A percentile compares a stretch with the other conserved stretches of the same genome.
Evolutionary conservation across 2,888 invertebrate species (phyloP).

Genomic region (Cenopis cana): DNA sequence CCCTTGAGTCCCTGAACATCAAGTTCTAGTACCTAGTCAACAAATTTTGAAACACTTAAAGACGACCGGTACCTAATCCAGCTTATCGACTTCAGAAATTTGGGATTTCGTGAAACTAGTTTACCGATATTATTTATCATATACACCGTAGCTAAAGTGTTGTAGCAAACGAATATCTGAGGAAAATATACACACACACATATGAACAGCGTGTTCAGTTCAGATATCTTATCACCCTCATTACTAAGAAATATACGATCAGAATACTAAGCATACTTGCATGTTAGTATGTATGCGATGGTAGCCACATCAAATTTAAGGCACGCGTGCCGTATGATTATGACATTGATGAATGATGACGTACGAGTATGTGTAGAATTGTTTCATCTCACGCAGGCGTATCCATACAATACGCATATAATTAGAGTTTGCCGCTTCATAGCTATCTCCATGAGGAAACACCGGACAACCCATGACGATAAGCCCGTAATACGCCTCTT

Average conservation of each 20-base stretch:
- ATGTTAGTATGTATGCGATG: not conserved
- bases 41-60: slow-evolving; percentile 12
- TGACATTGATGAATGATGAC: no score
- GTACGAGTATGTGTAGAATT: no score
- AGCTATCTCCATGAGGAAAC: no score
- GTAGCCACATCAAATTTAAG: not conserved
- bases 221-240: no score
- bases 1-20: not conserved
- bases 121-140: not conserved
- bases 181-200: not conserved
- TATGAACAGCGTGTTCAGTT: no score
- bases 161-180: not conserved
- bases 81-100: slow-evolving; percentile 9
- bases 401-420: not conserved
- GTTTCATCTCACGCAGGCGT: no score
- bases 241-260: no score
- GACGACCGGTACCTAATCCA: not conserved
- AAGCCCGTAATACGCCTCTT: not conserved
- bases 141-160: not conserved
- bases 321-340: not conserved
- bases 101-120: not conserved
- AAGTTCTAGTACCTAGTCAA: not conserved
- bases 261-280: not conserved
- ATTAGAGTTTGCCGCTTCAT: not conserved
- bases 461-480: not conserved